These are phyloP conservation scores for Aulostomus chinensis DNA, from an alignment of 2,797 vertebrate genomes.

Conservation along the genomic window DNA sequence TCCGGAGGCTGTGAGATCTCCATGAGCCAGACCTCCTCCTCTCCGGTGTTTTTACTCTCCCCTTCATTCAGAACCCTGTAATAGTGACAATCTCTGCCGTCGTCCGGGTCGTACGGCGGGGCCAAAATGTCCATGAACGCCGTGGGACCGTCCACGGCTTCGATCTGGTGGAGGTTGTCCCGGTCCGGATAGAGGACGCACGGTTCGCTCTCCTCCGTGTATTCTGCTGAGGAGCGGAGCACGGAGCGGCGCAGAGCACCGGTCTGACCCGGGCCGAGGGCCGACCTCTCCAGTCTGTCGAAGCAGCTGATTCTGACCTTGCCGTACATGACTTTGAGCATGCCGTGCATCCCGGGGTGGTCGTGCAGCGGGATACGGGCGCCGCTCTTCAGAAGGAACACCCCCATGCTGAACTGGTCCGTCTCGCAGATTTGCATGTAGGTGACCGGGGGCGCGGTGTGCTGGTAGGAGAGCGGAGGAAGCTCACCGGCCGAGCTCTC, in stretches of 20 bases:
- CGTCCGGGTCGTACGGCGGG: conserved; percentile 93
- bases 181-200: conserved; percentile 86
- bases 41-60: conserved; percentile 38
- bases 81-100: conserved; percentile 94
- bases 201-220: conserved; percentile 82
- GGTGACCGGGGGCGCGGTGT: conserved; percentile 86
- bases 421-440: conserved; percentile 98
- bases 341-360: conserved; percentile 94
- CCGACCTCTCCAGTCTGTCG: conserved; percentile 81
- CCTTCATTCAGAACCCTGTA: conserved; percentile 77
- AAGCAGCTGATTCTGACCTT: conserved; percentile 90
- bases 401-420: conserved; percentile 92
- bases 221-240: conserved; percentile 84
- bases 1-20: conserved; percentile 89
- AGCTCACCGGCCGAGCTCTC: conserved; percentile 44
- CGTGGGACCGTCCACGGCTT: conserved; percentile 90
- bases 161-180: conserved; percentile 95
- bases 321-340: conserved; percentile 93
- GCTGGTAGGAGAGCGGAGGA: conserved; percentile 22
- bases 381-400: conserved; percentile 89
- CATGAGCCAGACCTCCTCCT: conserved; percentile 86
- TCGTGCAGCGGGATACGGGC: conserved; percentile 93
- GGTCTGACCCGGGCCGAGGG: conserved; percentile 65
- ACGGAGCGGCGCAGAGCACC: conserved; percentile 76
- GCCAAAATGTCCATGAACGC: conserved; percentile 96